Percentiles rank a stretch among this genome's conserved stretches.
phyloP scores from a whole-genome alignment of 2,113 vertebrate species.

The Holacanthus passer region DNA sequence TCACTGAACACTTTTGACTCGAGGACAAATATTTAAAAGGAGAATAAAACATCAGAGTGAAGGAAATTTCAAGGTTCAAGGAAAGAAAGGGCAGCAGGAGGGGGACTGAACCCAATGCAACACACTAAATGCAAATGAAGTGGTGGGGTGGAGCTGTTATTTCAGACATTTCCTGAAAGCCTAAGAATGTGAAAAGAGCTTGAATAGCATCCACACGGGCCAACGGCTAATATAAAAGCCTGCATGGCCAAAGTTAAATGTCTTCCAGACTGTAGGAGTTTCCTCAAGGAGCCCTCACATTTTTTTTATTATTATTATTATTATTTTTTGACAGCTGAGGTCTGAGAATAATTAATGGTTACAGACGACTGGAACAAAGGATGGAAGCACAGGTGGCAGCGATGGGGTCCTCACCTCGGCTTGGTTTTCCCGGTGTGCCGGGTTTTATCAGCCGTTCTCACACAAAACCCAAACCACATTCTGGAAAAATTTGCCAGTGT shows the following conservation, averaged over 20 bases:
- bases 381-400: constrained; percentile 78
- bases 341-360: constrained; percentile 76
- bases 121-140: constrained; percentile 36
- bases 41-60: not conserved
- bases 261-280: constrained; percentile 75
- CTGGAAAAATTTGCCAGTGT: constrained; percentile 28
- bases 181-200: constrained; percentile 55
- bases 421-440: constrained; percentile 37
- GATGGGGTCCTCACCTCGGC: constrained; percentile 52
- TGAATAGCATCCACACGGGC: constrained; percentile 39
- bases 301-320: constrained; percentile 16
- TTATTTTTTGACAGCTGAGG: constrained; percentile 52
- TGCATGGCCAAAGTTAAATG: constrained; percentile 73
- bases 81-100: constrained; percentile 4
- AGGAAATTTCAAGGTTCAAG: not conserved
- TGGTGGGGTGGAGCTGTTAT: constrained; percentile 53
- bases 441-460: constrained; percentile 46
- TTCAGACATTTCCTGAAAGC: constrained; percentile 69
- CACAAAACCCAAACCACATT: constrained; percentile 56
- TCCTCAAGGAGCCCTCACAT: constrained; percentile 50
- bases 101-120: not conserved
- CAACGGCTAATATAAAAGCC: constrained; percentile 58
- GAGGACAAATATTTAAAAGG: not conserved
- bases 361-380: constrained; percentile 68
- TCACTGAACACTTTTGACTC: not conserved